Percentiles rank a stretch among this genome's conserved stretches.
phyloP scores from a whole-genome alignment of 2,797 vertebrate species.

The Hephaestus fuliginosus region DNA sequence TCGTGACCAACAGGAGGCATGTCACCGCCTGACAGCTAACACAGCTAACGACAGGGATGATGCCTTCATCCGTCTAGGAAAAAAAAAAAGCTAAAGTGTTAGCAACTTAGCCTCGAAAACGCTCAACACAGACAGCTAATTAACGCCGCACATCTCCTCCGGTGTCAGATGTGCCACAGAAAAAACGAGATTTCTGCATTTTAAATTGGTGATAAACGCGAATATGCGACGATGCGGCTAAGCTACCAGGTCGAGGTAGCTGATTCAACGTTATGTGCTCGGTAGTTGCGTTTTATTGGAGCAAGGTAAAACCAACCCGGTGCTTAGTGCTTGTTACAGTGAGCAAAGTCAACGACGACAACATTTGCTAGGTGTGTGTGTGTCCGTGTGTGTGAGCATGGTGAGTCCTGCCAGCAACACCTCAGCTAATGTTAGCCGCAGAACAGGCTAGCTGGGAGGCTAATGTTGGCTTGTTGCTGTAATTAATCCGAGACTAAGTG shows the following conservation, averaged over 20 bases:
- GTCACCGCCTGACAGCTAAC: conserved; percentile 66
- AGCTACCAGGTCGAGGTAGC: conserved; percentile 1
- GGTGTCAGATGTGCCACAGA: neutral
- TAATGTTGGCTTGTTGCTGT: conserved; percentile 60
- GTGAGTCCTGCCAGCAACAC: conserved; percentile 76
- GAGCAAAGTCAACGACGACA: conserved; percentile 10
- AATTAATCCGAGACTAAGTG: conserved; percentile 59
- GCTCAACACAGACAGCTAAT: conserved; percentile 29
- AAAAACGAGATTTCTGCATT: neutral
- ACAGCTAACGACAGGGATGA: conserved; percentile 54
- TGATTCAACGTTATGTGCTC: conserved; percentile 5
- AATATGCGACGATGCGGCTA: conserved; percentile 38
- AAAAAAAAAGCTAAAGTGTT: conserved; percentile 56
- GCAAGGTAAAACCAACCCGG: neutral
- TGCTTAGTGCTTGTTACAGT: conserved; percentile 9
- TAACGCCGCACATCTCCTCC: conserved; percentile 24
- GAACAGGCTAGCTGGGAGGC: conserved; percentile 51
- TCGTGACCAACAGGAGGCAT: conserved; percentile 55
- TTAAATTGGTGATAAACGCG: conserved; percentile 21
- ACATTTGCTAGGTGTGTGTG: conserved; percentile 5
- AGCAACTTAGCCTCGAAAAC: conserved; percentile 50
- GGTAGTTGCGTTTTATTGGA: conserved; percentile 23
- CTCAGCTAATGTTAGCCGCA: conserved; percentile 74
- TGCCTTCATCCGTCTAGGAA: conserved; percentile 62
- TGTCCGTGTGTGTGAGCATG: conserved; percentile 60